phyloP scores from a whole-genome alignment of 2,888 invertebrate genomes.

The Beris morrisii region DNA sequence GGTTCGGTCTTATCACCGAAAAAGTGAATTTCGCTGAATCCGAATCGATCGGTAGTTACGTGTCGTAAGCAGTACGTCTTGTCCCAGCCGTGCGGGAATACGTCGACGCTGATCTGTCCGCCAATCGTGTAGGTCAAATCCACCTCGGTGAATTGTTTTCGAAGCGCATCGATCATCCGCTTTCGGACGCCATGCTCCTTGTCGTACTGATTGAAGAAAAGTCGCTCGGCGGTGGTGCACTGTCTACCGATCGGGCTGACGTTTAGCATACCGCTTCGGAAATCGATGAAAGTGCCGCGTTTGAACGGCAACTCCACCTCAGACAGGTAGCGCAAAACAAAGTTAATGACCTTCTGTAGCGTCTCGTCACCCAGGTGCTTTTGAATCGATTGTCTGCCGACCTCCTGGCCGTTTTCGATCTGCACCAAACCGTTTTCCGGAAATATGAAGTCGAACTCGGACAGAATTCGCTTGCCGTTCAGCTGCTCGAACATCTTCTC shows the following conservation, averaged over 20 bases:
- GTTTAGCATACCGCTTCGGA: constrained; percentile 88
- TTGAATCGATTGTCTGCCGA: constrained; percentile 67
- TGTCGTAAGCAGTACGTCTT: constrained; percentile 85
- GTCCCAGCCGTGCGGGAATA: constrained; percentile 91
- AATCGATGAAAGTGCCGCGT: constrained; percentile 92
- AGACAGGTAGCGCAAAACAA: constrained; percentile 79
- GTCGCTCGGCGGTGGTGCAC: constrained; percentile 79
- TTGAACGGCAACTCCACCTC: constrained; percentile 80
- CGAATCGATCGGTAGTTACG: constrained; percentile 53
- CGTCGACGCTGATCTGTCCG: constrained; percentile 95
- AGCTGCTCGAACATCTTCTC: constrained; percentile 86
- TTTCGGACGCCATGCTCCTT: constrained; percentile 71
- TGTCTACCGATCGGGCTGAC: constrained; percentile 90
- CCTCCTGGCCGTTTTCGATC: constrained; percentile 69
- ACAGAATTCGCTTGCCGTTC: constrained; percentile 66
- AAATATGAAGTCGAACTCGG: constrained; percentile 84
- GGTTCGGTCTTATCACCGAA: constrained; percentile 89
- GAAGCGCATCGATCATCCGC: constrained; percentile 75
- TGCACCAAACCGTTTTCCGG: constrained; percentile 91
- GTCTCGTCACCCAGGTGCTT: constrained; percentile 78
- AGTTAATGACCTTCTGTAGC: constrained; percentile 86
- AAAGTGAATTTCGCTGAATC: constrained; percentile 82
- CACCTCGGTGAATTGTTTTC: constrained; percentile 71
- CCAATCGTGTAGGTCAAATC: constrained; percentile 84
- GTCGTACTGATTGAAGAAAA: constrained; percentile 80